Evolutionary conservation across 2,797 vertebrate genomes (phyloP).

Genomic region (Tolypeutes matacus): DNA sequence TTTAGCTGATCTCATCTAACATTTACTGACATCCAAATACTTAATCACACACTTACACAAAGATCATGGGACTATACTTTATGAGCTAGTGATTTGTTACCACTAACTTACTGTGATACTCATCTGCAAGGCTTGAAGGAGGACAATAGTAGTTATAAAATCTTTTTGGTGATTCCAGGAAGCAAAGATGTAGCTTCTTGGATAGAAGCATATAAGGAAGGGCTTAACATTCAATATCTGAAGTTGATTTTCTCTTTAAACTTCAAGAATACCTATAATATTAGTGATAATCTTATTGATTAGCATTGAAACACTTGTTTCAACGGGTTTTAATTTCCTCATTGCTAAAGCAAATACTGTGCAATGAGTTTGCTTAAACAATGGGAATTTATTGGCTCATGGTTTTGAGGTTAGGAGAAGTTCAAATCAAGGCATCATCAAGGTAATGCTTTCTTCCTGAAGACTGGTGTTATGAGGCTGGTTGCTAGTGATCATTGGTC

Average conservation of each 20-base stretch:
- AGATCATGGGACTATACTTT: background rate
- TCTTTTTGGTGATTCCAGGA: background rate
- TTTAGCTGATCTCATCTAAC: slow-evolving; percentile 28
- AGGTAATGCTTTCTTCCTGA: too few relatives aligned
- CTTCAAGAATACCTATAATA: background rate
- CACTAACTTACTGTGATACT: background rate
- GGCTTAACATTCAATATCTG: background rate
- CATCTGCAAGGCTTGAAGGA: slow-evolving; percentile 1
- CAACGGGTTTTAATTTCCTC: background rate
- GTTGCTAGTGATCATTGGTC: too few relatives aligned
- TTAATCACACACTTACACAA: background rate
- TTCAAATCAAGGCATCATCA: too few relatives aligned
- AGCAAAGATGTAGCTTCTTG: background rate
- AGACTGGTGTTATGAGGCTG: too few relatives aligned
- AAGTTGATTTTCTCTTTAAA: background rate
- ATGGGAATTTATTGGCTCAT: too few relatives aligned
- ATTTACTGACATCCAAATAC: slow-evolving; percentile 41
- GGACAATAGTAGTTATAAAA: background rate
- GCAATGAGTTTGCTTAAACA: too few relatives aligned
- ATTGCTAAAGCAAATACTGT: too few relatives aligned
- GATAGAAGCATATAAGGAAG: background rate
- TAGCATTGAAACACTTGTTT: background rate
- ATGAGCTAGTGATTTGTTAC: background rate
- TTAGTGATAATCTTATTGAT: background rate
- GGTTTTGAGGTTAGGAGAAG: too few relatives aligned